phyloP scores from a whole-genome alignment of 2,797 vertebrate species.

The Megalops cyprinoides region DNA sequence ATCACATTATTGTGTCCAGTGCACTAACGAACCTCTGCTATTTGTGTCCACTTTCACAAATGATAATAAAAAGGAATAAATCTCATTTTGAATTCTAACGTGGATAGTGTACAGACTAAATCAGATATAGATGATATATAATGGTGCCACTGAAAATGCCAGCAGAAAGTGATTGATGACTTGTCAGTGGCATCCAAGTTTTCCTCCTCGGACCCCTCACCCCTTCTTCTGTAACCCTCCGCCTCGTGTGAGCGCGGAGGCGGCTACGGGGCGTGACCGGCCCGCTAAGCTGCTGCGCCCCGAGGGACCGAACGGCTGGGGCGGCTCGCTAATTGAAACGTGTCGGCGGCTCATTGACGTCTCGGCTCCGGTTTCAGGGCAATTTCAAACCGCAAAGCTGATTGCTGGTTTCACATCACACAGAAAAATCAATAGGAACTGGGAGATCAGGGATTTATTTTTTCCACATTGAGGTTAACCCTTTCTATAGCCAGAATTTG shows the following conservation, averaged over 20 bases:
- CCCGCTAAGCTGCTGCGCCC: slow-evolving; percentile 68
- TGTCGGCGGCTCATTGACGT: slow-evolving; percentile 85
- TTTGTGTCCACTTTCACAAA: no score
- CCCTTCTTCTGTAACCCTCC: slow-evolving; percentile 37
- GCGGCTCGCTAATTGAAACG: slow-evolving; percentile 87
- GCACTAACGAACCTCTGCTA: no score
- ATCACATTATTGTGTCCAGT: no score
- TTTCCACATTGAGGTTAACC: slow-evolving; percentile 74
- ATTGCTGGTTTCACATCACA: slow-evolving; percentile 85
- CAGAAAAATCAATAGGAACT: slow-evolving; percentile 77
- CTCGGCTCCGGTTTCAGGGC: slow-evolving; percentile 82
- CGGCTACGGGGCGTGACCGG: slow-evolving; percentile 57
- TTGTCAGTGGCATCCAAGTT: background rate
- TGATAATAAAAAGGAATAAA: no score
- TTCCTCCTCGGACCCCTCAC: slow-evolving; percentile 46
- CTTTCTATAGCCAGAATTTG: slow-evolving; percentile 53
- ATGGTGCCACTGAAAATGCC: no score
- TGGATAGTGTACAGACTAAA: background rate
- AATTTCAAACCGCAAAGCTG: slow-evolving; percentile 83
- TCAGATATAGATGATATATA: background rate
- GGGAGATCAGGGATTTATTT: slow-evolving; percentile 72
- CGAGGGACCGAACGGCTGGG: slow-evolving; percentile 78
- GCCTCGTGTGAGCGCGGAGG: slow-evolving; percentile 52
- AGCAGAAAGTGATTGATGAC: background rate
- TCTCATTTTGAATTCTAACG: no score